Evolutionary conservation across 2,888 invertebrate species (phyloP), one percentile per base, ranked within the genome.

Genomic region (Sialis fuliginosa): DNA sequence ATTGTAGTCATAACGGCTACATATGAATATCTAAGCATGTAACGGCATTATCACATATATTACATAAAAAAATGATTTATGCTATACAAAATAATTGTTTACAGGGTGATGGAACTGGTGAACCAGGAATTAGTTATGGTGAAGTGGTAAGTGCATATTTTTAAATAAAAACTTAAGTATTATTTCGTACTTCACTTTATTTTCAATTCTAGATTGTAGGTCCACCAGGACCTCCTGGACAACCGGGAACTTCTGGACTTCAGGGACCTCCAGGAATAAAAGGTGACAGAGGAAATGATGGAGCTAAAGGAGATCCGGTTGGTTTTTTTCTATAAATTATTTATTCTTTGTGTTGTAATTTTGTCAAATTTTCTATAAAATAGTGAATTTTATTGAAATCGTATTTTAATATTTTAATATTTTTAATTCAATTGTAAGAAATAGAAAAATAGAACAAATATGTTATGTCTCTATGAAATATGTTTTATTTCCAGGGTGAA

Each of bases 251-350:
- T 47, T 74, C 79, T 30, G 86, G 86, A 50, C 72, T 84, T 48
- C 82, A 84, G 63, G 87, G 87, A 39, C 86, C 86, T 44, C 86
- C 87, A 41, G 87, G 87, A 54, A 86, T 87, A 54, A 82, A 82
- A 68, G 89, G 89, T 45, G 88, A 87, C 63, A 73, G 83, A 65
- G 89, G 89, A 54, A 77, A 80, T 60, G 82, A 82, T 54, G 89
- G 89, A 54, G 66, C 74, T 46, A 83, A 88, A 65, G 90, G 89
- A 56, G 87, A 87, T 66, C 71, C 76, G 62, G 88, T 88, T 70
- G 71, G 78, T 70, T 58, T 52, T 48, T 51, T 41, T 50, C 39
- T 48, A 33, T 42, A 47, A 46, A 45, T 37, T 39, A 48, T n/a
- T 35, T 40, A 48, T 8, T 44, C 34, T 30, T 39, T n/a, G n/a